A percentile compares a stretch with the other conserved stretches of the same genome.
These are phyloP conservation scores for Alosa alosa DNA, from an alignment of 2,113 vertebrate species.

Conservation along the genomic window DNA sequence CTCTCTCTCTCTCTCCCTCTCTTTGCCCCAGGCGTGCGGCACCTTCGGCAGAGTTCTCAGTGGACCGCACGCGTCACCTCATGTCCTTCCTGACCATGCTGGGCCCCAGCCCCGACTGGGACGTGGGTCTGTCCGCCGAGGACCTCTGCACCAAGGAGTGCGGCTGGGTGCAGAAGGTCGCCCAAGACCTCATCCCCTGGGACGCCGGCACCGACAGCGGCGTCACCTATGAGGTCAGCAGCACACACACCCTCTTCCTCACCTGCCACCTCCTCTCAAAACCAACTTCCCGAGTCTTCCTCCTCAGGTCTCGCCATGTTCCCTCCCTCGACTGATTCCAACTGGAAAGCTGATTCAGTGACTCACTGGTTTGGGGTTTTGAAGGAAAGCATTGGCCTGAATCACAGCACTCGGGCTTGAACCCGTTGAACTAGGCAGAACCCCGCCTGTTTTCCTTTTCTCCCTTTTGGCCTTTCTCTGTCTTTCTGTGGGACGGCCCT, in stretches of 20 bases:
- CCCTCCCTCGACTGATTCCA: not conserved
- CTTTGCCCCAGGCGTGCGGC: slow-evolving; percentile 83
- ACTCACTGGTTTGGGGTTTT: not conserved
- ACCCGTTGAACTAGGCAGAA: slow-evolving; percentile 39
- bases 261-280: too few species aligned
- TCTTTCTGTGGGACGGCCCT: not conserved
- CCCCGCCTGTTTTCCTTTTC: not conserved
- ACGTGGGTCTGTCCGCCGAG: slow-evolving; percentile 91
- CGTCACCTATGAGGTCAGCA: slow-evolving; percentile 88
- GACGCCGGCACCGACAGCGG: slow-evolving; percentile 96
- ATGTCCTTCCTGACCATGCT: slow-evolving; percentile 99
- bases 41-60: slow-evolving; percentile 96
- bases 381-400: not conserved
- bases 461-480: not conserved
- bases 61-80: slow-evolving; percentile 89
- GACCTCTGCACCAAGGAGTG: slow-evolving; percentile 98
- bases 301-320: not conserved
- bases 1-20: not conserved
- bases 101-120: slow-evolving; percentile 97
- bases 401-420: slow-evolving; percentile 33
- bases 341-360: not conserved
- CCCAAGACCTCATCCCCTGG: slow-evolving; percentile 97
- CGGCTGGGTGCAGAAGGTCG: slow-evolving; percentile 91
- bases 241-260: not conserved
- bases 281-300: not conserved